phyloP scores from a whole-genome alignment of 2,888 invertebrate species.

The Iphiclides podalirius region DNA sequence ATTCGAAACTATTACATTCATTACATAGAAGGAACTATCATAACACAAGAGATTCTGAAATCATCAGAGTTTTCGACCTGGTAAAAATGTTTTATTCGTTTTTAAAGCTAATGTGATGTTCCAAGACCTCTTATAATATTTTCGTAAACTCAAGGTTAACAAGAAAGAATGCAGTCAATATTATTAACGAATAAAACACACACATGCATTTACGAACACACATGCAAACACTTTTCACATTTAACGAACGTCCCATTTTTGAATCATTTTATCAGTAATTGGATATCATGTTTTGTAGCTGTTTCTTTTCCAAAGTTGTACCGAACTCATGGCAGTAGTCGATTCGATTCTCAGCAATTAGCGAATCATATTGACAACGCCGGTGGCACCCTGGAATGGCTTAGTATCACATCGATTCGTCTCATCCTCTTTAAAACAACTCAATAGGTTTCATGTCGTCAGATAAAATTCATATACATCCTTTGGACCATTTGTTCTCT shows the following conservation, averaged over 20 bases:
- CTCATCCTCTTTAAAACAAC: slow-evolving; percentile 57
- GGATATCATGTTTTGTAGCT: slow-evolving; percentile 41
- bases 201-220: too few species aligned
- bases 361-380: slow-evolving; percentile 63
- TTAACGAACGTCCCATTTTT: slow-evolving; percentile 32
- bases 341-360: slow-evolving; percentile 48
- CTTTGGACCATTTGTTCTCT: slow-evolving; percentile 66
- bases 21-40: too few species aligned
- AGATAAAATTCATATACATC: slow-evolving; percentile 54
- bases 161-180: too few species aligned
- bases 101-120: too few species aligned
- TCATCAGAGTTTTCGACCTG: too few species aligned
- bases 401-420: slow-evolving; percentile 71
- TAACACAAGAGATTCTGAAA: too few species aligned
- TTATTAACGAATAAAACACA: too few species aligned
- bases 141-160: too few species aligned
- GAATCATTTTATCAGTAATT: slow-evolving; percentile 51
- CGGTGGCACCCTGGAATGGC: slow-evolving; percentile 78
- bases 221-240: slow-evolving; percentile 19
- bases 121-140: too few species aligned
- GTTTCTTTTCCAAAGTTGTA: slow-evolving; percentile 53
- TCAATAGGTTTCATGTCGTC: slow-evolving; percentile 60
- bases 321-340: slow-evolving; percentile 60
- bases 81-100: too few species aligned
- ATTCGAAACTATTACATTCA: too few species aligned